Percentiles rank a stretch among this genome's conserved stretches.
Conservation (phyloP, 2,888 invertebrate species). For the Eristalis intricaria region DNA sequence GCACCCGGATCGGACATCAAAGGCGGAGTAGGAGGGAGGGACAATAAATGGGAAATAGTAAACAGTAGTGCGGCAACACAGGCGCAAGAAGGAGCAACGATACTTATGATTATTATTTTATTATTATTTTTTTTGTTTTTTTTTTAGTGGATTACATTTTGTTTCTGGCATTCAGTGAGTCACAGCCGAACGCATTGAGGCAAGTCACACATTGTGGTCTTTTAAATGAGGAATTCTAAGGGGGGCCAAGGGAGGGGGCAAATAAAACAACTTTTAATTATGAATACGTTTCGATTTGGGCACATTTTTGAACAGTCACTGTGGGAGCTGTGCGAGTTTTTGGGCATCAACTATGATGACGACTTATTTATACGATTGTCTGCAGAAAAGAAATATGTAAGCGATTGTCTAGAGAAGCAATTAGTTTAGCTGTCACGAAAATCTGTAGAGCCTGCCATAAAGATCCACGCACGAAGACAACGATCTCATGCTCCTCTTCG, state of each 20-base stretch:
- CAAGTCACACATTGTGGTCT: neutral
- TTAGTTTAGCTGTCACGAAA: too few species aligned
- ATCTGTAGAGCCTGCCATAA: too few species aligned
- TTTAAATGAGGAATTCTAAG: neutral
- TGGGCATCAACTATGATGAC: too few species aligned
- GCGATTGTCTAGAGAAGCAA: too few species aligned
- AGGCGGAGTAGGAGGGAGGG: neutral
- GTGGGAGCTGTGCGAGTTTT: too few species aligned
- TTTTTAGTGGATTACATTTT: neutral
- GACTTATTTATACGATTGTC: too few species aligned
- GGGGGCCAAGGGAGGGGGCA: neutral
- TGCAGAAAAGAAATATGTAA: too few species aligned
- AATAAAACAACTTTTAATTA: too few species aligned
- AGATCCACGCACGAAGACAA: too few species aligned
- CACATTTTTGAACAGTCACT: too few species aligned
- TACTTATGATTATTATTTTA: neutral
- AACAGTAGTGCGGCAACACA: slow-evolving; percentile 20
- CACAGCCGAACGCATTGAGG: neutral
- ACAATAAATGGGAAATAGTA: slow-evolving; percentile 12
- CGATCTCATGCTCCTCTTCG: too few species aligned
- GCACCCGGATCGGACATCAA: neutral
- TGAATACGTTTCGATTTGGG: too few species aligned
- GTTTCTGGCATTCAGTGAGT: neutral
- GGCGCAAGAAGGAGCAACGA: neutral
- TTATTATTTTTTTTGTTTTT: neutral